Conservation (phyloP, 2,113 vertebrate species). For the Stegostoma tigrinum region DNA sequence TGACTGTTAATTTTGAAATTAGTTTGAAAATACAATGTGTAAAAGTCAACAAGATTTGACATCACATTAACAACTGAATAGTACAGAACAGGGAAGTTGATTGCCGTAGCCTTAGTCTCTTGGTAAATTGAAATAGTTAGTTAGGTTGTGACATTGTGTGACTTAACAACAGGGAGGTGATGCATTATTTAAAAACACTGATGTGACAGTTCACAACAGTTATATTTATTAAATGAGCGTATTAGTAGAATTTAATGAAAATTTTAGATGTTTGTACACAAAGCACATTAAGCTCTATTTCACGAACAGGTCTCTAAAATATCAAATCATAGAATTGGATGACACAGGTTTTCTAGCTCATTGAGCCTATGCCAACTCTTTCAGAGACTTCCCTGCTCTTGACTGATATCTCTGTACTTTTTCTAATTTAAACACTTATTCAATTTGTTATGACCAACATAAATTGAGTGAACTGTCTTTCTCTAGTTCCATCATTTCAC, state of each 20-base stretch:
- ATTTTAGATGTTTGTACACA: background rate
- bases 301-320: background rate
- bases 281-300: background rate
- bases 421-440: background rate
- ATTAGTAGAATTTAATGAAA: background rate
- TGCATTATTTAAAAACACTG: background rate
- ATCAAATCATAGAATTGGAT: background rate
- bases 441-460: background rate
- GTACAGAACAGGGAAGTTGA: background rate
- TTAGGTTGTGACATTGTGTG: background rate
- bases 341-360: background rate
- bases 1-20: background rate
- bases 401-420: background rate
- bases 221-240: background rate
- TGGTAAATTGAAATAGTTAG: background rate
- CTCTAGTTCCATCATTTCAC: too few species aligned
- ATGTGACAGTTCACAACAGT: background rate
- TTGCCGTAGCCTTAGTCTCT: background rate
- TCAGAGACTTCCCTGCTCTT: background rate
- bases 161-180: background rate
- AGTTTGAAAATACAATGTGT: background rate
- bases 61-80: background rate
- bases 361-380: background rate
- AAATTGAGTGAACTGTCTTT: too few species aligned
- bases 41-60: conserved; percentile 10